Percentiles rank a stretch among this genome's conserved stretches.
These are phyloP conservation scores for Novumbra hubbsi DNA, from an alignment of 2,797 vertebrate genomes.

Conservation along the genomic window DNA sequence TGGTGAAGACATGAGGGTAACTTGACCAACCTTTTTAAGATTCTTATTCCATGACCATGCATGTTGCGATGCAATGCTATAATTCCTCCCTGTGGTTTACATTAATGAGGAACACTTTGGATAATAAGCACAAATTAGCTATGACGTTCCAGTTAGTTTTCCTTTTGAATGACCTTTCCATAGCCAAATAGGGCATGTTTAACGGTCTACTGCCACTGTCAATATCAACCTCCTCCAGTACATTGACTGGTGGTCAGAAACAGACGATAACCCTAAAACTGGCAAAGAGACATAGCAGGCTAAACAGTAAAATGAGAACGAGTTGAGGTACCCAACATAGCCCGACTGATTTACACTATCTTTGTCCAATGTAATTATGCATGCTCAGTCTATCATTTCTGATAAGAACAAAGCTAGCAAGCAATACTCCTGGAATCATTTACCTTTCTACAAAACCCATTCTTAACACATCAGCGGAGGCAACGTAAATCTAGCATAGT, in stretches of 20 bases:
- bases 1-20: too few species aligned
- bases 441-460: conserved; percentile 64
- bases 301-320: too few species aligned
- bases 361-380: conserved; percentile 34
- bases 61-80: too few species aligned
- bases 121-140: not conserved
- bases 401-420: conserved; percentile 4
- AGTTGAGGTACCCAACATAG: too few species aligned
- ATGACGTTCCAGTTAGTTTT: not conserved
- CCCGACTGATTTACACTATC: not conserved
- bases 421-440: conserved; percentile 40
- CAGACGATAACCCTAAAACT: not conserved
- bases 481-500: not conserved
- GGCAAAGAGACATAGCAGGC: too few species aligned
- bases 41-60: not conserved
- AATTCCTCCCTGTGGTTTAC: not conserved
- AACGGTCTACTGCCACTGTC: conserved; percentile 1
- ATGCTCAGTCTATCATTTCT: conserved; percentile 25
- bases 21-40: not conserved
- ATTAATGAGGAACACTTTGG: not conserved
- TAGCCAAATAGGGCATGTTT: not conserved
- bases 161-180: conserved; percentile 25
- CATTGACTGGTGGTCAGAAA: not conserved
- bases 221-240: not conserved
- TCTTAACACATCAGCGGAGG: conserved; percentile 39